phyloP scores from a whole-genome alignment of 2,888 invertebrate genomes.

The Prosapia bicincta region DNA sequence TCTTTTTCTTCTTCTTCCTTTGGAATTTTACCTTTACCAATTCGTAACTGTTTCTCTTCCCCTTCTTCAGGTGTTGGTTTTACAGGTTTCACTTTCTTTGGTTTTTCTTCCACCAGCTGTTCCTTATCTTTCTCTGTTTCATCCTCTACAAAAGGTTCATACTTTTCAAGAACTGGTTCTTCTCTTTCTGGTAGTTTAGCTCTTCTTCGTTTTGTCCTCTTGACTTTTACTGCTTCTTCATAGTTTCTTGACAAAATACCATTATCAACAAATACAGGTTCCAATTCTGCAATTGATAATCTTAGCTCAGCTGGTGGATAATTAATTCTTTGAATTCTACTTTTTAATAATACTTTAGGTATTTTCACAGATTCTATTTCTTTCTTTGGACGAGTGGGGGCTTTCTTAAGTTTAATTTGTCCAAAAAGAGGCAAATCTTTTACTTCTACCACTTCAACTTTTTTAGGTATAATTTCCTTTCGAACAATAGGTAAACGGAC shows the following conservation, averaged over 20 bases:
- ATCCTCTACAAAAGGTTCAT: conserved; percentile 33
- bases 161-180: conserved; percentile 37
- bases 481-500: conserved; percentile 28
- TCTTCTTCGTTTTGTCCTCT: conserved; percentile 39
- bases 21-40: conserved; percentile 53
- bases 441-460: conserved; percentile 30
- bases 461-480: conserved; percentile 44
- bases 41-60: conserved; percentile 46
- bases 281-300: conserved; percentile 44
- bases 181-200: conserved; percentile 37
- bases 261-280: conserved; percentile 39
- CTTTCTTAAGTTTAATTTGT: conserved; percentile 50
- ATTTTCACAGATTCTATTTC: conserved; percentile 48
- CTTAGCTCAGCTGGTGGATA: conserved; percentile 46
- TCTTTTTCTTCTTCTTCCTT: conserved; percentile 42
- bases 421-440: conserved; percentile 58
- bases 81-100: not conserved
- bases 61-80: conserved; percentile 47
- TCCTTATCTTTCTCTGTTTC: conserved; percentile 22
- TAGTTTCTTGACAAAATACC: conserved; percentile 42
- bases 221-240: conserved; percentile 41
- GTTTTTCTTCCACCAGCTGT: conserved; percentile 8
- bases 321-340: conserved; percentile 59
- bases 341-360: conserved; percentile 67
- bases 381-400: conserved; percentile 50